A percentile compares a stretch with the other conserved stretches of the same genome.
Conservation (phyloP, 1,140 invertebrate genomes). For the Dendrolimus kikuchii region DNA sequence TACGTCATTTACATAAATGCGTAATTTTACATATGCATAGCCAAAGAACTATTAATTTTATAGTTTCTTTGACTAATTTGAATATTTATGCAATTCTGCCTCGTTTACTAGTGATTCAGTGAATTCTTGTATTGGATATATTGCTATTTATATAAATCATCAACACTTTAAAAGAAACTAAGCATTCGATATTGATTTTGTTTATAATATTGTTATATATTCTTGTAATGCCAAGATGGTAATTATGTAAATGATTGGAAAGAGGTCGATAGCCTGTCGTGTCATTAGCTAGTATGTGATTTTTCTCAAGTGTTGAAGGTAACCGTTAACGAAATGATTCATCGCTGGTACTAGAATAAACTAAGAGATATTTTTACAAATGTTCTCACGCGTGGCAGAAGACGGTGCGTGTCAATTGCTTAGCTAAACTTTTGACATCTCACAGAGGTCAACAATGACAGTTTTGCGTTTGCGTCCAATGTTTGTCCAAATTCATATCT, state of each 20-base stretch:
- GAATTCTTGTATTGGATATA: slow-evolving; percentile 16
- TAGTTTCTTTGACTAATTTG: neutral
- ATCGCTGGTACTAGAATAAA: slow-evolving; percentile 61
- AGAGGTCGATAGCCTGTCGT: slow-evolving; percentile 32
- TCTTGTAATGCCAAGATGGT: slow-evolving; percentile 23
- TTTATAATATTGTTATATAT: slow-evolving; percentile 16
- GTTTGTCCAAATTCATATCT: slow-evolving; percentile 37
- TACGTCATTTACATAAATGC: no score
- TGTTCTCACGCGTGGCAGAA: slow-evolving; percentile 57
- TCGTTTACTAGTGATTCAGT: slow-evolving; percentile 8
- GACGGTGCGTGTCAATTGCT: slow-evolving; percentile 49
- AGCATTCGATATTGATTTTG: slow-evolving; percentile 16
- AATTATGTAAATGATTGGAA: slow-evolving; percentile 38
- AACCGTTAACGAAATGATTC: slow-evolving; percentile 65
- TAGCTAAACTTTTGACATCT: slow-evolving; percentile 55
- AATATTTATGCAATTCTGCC: slow-evolving; percentile 1
- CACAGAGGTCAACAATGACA: slow-evolving; percentile 45
- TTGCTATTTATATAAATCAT: slow-evolving; percentile 12
- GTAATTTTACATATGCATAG: no score
- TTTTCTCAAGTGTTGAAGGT: slow-evolving; percentile 46
- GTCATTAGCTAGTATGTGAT: slow-evolving; percentile 34
- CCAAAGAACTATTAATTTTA: no score
- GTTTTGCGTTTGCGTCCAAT: slow-evolving; percentile 40
- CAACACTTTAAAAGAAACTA: slow-evolving; percentile 6
- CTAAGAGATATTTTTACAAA: slow-evolving; percentile 59